A percentile compares a stretch with the other conserved stretches of the same genome.
These are phyloP conservation scores for Tachina grossa DNA, from an alignment of 2,888 invertebrate genomes.

Conservation along the genomic window DNA sequence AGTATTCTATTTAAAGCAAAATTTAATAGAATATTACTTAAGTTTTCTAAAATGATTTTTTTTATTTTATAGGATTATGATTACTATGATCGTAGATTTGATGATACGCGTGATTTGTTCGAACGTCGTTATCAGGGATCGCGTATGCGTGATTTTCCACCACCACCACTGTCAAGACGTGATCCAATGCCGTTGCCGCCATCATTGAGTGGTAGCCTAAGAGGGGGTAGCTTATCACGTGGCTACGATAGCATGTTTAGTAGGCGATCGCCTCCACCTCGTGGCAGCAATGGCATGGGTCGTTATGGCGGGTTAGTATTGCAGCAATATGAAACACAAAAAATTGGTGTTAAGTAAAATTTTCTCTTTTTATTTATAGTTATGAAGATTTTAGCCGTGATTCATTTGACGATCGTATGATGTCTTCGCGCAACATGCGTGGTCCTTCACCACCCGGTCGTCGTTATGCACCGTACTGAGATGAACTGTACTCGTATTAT, in stretches of 20 bases:
- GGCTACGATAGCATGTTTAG: slow-evolving; percentile 92
- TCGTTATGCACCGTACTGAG: slow-evolving; percentile 92
- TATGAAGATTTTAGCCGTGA: slow-evolving; percentile 95
- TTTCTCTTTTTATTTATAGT: slow-evolving; percentile 82
- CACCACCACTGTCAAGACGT: slow-evolving; percentile 89
- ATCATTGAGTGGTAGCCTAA: slow-evolving; percentile 84
- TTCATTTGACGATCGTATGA: slow-evolving; percentile 91
- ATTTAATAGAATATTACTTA: neutral
- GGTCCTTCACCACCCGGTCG: slow-evolving; percentile 93
- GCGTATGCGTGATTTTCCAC: slow-evolving; percentile 85
- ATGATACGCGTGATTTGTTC: slow-evolving; percentile 90
- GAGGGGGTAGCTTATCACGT: slow-evolving; percentile 84
- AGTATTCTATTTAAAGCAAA: neutral
- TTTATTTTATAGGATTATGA: slow-evolving; percentile 83
- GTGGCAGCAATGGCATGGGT: slow-evolving; percentile 82
- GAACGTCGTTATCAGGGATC: slow-evolving; percentile 89
- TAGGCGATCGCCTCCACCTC: slow-evolving; percentile 89
- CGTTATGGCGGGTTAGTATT: slow-evolving; percentile 80
- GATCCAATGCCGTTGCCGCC: slow-evolving; percentile 92
- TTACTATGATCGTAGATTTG: slow-evolving; percentile 92
- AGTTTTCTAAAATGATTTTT: neutral
- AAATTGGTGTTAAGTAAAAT: slow-evolving; percentile 5
- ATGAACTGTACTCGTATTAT: slow-evolving; percentile 79
- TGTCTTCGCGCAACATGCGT: slow-evolving; percentile 85
- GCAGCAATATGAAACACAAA: neutral